Conservation (phyloP, 2,113 vertebrate genomes). For the Crotalus helleri region DNA sequence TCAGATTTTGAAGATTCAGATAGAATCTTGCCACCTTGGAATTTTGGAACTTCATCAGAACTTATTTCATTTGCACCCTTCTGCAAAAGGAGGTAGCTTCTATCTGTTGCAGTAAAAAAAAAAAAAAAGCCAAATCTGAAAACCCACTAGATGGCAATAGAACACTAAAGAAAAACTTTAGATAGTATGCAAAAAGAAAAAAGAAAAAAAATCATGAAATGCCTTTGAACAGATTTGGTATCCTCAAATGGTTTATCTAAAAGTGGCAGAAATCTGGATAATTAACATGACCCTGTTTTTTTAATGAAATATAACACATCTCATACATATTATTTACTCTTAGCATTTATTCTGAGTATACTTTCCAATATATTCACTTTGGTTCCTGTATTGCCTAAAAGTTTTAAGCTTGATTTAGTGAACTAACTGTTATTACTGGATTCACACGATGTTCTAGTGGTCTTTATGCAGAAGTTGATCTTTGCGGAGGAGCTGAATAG, state of each 20-base stretch:
- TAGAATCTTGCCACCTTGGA: neutral
- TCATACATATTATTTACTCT: neutral
- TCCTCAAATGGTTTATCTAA: neutral
- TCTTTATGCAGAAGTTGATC: neutral
- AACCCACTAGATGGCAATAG: constrained; percentile 12
- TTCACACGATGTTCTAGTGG: neutral
- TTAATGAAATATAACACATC: neutral
- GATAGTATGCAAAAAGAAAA: neutral
- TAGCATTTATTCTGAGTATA: neutral
- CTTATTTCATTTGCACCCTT: neutral
- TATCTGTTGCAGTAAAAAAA: neutral
- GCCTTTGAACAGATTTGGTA: neutral
- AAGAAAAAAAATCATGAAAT: neutral
- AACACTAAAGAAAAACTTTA: neutral
- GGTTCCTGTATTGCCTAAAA: neutral
- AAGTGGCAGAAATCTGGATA: neutral
- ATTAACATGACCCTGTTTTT: neutral
- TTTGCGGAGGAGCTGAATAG: neutral
- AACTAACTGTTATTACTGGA: neutral
- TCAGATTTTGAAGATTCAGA: neutral
- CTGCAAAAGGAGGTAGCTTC: neutral
- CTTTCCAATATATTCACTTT: neutral
- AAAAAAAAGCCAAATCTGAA: neutral
- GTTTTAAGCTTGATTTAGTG: neutral
- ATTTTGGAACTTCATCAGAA: neutral